Evolutionary conservation across 2,113 vertebrate species (phyloP), one percentile per base, ranked within the genome.

Genomic region (Lonchura striata): DNA sequence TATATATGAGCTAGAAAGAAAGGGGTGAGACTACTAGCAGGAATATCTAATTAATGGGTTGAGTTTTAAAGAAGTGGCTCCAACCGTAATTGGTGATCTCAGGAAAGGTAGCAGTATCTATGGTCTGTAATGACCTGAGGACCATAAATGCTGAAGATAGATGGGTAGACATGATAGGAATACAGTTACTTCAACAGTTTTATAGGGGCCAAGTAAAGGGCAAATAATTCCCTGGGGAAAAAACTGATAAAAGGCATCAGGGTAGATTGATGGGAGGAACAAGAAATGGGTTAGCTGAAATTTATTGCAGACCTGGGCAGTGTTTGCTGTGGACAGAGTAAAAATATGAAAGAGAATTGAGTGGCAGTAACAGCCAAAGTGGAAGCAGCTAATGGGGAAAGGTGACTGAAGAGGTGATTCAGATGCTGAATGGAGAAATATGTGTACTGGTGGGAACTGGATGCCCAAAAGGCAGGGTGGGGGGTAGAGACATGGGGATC

Each of bases 151-250:
- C 82, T 68, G 63, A 95, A 92, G 94, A 96, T 27, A 81, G 52
- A 95, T 94, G 88, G 47, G 56, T 77, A 81, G 79, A 85, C 85
- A 74, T 63, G 87, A 81, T 95, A 83, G 63, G 82, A 94, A 96
- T 88, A 94, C 50, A 88, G 94, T 96, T 96, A 88, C 94, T 95
- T 71, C 79, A 88, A 86, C 44, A 61, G 86, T 44, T 57, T 95
- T 94, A 95, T 52, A 91, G 90, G 87, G 94, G 93, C 71, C 94
- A 96, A 86, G 82, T 83, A 90, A 97, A 97, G 93, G 94, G 87
- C 94, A 96, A 94, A 65, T 82, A 87, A 95, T 95, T 93, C 83
- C 42, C 42, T 78, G 56, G 64, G 82, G 75, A 86, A 12, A 61
- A 93, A 96, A 91, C 86, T 94, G 91, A 92, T 95, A 94, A 86